These are phyloP conservation scores for Oscarella lobularis DNA, from an alignment of 37 sponge, comb jelly and placozoan species.

Conservation along the genomic window DNA sequence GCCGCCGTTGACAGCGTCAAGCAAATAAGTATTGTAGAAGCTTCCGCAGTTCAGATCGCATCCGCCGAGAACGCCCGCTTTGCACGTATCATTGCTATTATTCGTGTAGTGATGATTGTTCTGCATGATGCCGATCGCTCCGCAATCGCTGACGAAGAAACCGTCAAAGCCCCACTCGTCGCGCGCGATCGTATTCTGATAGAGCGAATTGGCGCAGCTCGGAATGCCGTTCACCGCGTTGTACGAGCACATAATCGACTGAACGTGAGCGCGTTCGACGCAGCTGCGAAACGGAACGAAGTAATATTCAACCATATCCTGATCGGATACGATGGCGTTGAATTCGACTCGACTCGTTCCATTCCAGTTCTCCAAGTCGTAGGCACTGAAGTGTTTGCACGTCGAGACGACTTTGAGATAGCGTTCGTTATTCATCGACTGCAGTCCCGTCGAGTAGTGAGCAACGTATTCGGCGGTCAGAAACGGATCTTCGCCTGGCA, in stretches of 20 bases:
- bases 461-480: not conserved
- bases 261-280: not conserved
- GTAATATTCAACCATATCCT: constrained; percentile 27
- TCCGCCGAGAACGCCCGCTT: not conserved
- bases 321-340: constrained; percentile 41
- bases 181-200: not conserved
- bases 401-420: not conserved
- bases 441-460: not conserved
- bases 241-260: constrained; percentile 2
- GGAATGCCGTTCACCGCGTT: constrained; percentile 5
- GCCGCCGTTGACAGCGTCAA: not conserved
- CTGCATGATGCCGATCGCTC: not conserved
- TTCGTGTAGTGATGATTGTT: not conserved
- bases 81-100: not conserved
- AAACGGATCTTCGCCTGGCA: constrained; percentile 6
- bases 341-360: constrained; percentile 7
- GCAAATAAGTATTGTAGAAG: not conserved
- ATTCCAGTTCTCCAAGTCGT: not conserved
- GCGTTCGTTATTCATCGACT: not conserved
- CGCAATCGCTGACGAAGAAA: not conserved
- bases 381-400: not conserved
- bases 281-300: not conserved
- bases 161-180: not conserved
- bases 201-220: not conserved
- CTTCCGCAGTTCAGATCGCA: not conserved